Evolutionary conservation across 2,888 invertebrate species (phyloP), one percentile per base, ranked within the genome.

Genomic region (Andrena dorsata): DNA sequence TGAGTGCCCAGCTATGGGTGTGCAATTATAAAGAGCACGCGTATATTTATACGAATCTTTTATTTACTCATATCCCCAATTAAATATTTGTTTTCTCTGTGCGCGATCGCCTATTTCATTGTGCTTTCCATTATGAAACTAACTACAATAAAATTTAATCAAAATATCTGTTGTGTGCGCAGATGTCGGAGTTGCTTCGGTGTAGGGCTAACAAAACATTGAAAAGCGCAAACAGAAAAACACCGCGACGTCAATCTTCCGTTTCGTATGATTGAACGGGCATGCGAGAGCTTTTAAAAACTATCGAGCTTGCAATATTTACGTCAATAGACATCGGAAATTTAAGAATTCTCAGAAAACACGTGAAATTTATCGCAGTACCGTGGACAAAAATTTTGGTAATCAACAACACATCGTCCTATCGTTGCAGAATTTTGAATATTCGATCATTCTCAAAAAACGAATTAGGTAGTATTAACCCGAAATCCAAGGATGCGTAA

Each of bases 111-210:
- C 7, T 20, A 20, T 51, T 51, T 51, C n/a, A 51, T 20, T 20
- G 6, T 20, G 51, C 51, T 20, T 6, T 20, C 51, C 20, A 20
- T 23, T 47, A 68, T 75, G 23, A 20, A 49, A 60, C 30, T 49
- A 69, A n/a, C 32, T 23, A 30, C 28, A 13, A 41, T 30, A 75
- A 41, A 49, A 32, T 68, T 68, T 60, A 30, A 60, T 60, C 13
- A 75, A 75, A 69, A 75, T 75, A 73, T 75, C 60, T 35, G 60
- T 47, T 68, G 47, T 60, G 60, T 60, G 23, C 60, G 26, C 49
- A 60, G 60, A 23, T 68, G 47, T 68, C 60, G 35, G 2, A 26
- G 49, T 60, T 49, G 68, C 23, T 20, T 32, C 2, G 28, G 32
- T 13, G n/a, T 13, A 10, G 32, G 23, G 13, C 30, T 32, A 49